Percentiles rank a stretch among this genome's conserved stretches.
phyloP scores from a whole-genome alignment of 92 coral and sea anemone species.

The Parazoanthus darwini region DNA sequence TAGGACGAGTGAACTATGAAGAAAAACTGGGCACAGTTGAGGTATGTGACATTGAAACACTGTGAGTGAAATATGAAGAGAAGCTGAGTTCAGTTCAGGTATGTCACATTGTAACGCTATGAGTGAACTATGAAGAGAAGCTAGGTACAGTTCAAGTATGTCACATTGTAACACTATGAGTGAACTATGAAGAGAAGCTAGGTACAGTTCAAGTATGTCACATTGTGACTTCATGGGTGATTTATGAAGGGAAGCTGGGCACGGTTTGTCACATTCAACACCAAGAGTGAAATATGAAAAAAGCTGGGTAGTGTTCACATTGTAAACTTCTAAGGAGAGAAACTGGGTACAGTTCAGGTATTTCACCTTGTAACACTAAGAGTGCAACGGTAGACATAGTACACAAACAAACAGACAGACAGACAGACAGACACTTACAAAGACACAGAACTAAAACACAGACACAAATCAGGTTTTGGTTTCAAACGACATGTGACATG shows the following conservation, averaged over 20 bases:
- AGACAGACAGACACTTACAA: background rate
- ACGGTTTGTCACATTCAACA: conserved; percentile 43
- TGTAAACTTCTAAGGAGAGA: conserved; percentile 54
- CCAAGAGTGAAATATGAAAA: too few species aligned
- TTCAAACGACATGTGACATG: background rate
- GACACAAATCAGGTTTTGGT: background rate
- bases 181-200: too few species aligned
- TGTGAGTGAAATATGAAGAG: too few species aligned
- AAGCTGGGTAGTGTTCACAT: background rate
- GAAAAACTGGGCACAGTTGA: conserved; percentile 73
- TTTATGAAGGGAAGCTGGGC: conserved; percentile 72
- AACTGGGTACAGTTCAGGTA: conserved; percentile 65
- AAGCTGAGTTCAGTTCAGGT: background rate
- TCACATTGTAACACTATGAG: too few species aligned
- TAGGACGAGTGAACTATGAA: conserved; percentile 72
- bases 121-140: conserved; percentile 75
- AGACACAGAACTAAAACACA: background rate
- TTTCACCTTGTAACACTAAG: background rate
- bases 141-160: conserved; percentile 78
- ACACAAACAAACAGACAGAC: background rate
- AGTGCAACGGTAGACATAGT: background rate
- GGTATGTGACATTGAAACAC: background rate
- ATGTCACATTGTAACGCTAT: background rate
- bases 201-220: background rate
- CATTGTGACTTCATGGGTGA: conserved; percentile 39